Conservation (phyloP, 2,888 invertebrate species). For the Plusia festucae region DNA sequence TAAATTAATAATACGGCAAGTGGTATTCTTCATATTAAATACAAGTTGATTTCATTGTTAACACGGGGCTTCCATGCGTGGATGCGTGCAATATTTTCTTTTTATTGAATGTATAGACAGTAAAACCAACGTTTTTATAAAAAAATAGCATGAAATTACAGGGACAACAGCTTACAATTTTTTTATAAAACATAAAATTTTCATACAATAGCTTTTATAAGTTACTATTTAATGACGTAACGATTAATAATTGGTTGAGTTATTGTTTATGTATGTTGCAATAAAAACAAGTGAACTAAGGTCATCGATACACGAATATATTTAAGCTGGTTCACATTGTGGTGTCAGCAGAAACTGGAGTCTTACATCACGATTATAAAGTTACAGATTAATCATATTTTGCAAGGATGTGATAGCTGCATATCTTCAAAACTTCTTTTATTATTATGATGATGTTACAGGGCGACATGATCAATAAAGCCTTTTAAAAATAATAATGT, state of each 20-base stretch:
- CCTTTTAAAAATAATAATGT: too few relatives aligned
- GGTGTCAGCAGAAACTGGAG: background rate
- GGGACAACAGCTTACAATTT: background rate
- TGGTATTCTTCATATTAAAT: background rate
- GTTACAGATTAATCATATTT: background rate
- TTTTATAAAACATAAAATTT: constrained; percentile 31
- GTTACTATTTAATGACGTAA: constrained; percentile 40
- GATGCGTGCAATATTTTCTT: background rate
- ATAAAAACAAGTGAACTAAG: constrained; percentile 44
- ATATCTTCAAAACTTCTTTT: too few relatives aligned
- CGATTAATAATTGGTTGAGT: constrained; percentile 39
- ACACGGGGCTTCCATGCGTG: background rate
- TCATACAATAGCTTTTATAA: constrained; percentile 45
- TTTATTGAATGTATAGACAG: background rate
- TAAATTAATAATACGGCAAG: background rate
- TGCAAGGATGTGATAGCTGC: too few relatives aligned
- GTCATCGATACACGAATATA: constrained; percentile 25
- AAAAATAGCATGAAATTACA: background rate
- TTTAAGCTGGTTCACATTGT: background rate
- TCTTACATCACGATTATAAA: background rate
- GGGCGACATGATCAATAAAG: too few relatives aligned
- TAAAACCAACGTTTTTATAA: background rate
- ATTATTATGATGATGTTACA: too few relatives aligned
- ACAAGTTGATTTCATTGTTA: background rate
- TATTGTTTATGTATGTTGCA: constrained; percentile 36